These are phyloP conservation scores for Monochamus saltuarius DNA, from an alignment of 1,140 invertebrate genomes.

Conservation along the genomic window DNA sequence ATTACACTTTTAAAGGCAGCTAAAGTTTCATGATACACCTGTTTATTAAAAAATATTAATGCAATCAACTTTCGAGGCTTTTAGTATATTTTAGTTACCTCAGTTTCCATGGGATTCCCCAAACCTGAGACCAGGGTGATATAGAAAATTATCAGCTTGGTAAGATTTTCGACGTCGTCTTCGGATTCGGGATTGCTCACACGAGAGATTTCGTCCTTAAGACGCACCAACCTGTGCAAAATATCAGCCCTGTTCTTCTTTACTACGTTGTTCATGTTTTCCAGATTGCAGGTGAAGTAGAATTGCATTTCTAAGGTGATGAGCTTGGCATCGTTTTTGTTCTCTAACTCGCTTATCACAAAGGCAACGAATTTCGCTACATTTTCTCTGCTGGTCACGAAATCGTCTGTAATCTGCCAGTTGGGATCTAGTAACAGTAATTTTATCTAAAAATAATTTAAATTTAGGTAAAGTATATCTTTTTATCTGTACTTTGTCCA, in stretches of 20 bases:
- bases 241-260: conserved; percentile 56
- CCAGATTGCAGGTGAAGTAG: conserved; percentile 69
- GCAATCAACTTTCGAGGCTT: neutral
- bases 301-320: conserved; percentile 68
- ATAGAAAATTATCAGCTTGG: conserved; percentile 65
- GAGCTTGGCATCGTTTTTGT: conserved; percentile 49
- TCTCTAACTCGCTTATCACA: conserved; percentile 47
- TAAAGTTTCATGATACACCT: conserved; percentile 61
- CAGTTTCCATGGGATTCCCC: conserved; percentile 63
- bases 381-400: conserved; percentile 52
- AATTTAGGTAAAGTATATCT: too few relatives aligned
- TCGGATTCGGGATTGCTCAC: conserved; percentile 50
- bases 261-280: conserved; percentile 57
- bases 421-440: conserved; percentile 56
- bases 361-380: conserved; percentile 55
- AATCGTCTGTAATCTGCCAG: conserved; percentile 54
- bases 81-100: conserved; percentile 52
- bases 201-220: conserved; percentile 61
- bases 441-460: conserved; percentile 47
- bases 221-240: conserved; percentile 53
- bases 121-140: conserved; percentile 62
- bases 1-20: conserved; percentile 74
- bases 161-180: conserved; percentile 58
- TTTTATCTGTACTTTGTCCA: too few relatives aligned
- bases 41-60: conserved; percentile 5